Evolutionary conservation across 2,888 invertebrate species (phyloP).

Genomic region (Chydorus sphaericus): DNA sequence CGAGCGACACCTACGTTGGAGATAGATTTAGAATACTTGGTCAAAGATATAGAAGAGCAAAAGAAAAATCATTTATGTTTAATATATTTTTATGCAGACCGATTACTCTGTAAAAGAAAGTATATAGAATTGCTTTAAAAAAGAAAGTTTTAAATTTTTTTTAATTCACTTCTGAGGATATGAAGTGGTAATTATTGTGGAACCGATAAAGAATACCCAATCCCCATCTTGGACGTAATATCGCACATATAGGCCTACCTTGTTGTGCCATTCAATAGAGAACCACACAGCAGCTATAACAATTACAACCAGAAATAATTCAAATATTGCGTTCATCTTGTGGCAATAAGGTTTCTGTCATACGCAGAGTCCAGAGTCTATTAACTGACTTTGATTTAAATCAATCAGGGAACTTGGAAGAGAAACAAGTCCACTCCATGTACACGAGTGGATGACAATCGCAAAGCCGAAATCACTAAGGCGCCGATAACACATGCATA

Average conservation of each 20-base stretch:
- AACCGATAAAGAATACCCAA: constrained; percentile 55
- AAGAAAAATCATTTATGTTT: too few relatives aligned
- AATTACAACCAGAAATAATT: neutral
- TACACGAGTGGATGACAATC: too few relatives aligned
- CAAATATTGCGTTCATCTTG: neutral
- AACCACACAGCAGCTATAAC: neutral
- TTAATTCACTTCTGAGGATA: constrained; percentile 42
- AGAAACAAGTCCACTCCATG: too few relatives aligned
- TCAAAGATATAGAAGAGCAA: too few relatives aligned
- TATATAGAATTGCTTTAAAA: neutral
- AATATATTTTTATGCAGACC: constrained; percentile 54
- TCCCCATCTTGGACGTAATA: constrained; percentile 66
- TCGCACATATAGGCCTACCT: too few relatives aligned
- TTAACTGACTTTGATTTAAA: too few relatives aligned
- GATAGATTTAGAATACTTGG: too few relatives aligned
- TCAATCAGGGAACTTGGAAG: too few relatives aligned
- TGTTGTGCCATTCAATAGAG: neutral
- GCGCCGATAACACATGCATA: too few relatives aligned
- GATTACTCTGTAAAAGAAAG: constrained; percentile 28
- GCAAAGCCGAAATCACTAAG: too few relatives aligned
- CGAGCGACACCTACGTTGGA: constrained; percentile 53
- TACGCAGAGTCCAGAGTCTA: too few relatives aligned
- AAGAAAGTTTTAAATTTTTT: neutral
- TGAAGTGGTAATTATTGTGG: constrained; percentile 46
- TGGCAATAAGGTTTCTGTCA: too few relatives aligned